Evolutionary conservation across 2,888 invertebrate species (phyloP).

Genomic region (Dasypolia templi): DNA sequence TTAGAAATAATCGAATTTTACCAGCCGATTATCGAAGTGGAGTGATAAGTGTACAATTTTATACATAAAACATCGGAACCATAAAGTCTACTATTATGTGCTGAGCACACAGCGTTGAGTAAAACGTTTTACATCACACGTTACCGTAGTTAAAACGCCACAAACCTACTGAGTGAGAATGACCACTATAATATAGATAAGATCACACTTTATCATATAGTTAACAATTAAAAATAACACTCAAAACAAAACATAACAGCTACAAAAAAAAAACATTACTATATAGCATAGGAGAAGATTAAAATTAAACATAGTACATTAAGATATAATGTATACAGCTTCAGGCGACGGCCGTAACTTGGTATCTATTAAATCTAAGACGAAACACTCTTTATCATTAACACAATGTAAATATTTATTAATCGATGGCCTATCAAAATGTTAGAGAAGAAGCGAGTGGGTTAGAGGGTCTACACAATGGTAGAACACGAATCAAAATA

Average conservation of each 20-base stretch:
- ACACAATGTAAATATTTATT: constrained; percentile 87
- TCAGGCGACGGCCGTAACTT: constrained; percentile 73
- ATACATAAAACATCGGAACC: background rate
- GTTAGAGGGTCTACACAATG: constrained; percentile 70
- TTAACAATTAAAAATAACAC: constrained; percentile 35
- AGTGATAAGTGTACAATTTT: constrained; percentile 27
- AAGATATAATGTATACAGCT: constrained; percentile 68
- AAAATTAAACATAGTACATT: constrained; percentile 61
- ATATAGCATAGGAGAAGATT: constrained; percentile 30
- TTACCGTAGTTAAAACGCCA: background rate
- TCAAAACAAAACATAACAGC: constrained; percentile 11
- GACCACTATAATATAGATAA: background rate
- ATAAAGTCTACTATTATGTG: background rate
- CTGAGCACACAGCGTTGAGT: background rate
- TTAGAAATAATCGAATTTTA: constrained; percentile 25
- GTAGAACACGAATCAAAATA: background rate
- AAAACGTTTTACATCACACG: background rate
- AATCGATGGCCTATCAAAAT: constrained; percentile 76
- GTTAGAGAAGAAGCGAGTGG: constrained; percentile 84
- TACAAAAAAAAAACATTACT: constrained; percentile 42
- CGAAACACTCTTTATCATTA: constrained; percentile 85
- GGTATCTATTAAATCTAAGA: constrained; percentile 84
- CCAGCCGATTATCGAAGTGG: constrained; percentile 19
- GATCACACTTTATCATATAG: background rate
- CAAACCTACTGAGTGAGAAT: background rate